Percentiles rank a stretch among this genome's conserved stretches.
Evolutionary conservation across 2,113 vertebrate species (phyloP).

Genomic region (Kryptolebias marmoratus): DNA sequence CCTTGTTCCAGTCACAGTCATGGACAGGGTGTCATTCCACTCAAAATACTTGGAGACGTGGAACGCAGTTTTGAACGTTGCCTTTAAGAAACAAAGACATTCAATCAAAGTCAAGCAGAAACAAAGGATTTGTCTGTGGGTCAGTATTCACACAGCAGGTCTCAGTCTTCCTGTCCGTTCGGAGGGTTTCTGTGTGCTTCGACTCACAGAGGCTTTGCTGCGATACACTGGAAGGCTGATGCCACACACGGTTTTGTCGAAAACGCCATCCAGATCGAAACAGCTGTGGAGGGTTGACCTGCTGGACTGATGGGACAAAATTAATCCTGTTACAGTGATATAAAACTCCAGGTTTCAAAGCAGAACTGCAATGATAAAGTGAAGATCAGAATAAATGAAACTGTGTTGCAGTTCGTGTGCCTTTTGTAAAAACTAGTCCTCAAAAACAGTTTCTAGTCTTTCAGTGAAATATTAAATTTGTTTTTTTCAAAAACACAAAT

Average conservation of each 20-base stretch:
- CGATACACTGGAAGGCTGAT: slow-evolving; percentile 76
- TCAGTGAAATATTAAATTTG: no score
- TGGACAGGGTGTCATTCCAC: slow-evolving; percentile 64
- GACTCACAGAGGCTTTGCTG: slow-evolving; percentile 65
- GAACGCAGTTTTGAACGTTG: slow-evolving; percentile 62
- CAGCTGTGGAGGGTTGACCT: slow-evolving; percentile 59
- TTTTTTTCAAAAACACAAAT: no score
- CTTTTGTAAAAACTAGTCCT: not conserved
- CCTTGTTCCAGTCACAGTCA: slow-evolving; percentile 72
- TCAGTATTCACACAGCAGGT: not conserved
- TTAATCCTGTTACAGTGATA: not conserved
- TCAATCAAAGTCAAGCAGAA: not conserved
- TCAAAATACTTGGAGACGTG: slow-evolving; percentile 11
- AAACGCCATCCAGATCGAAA: slow-evolving; percentile 25
- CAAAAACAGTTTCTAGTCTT: no score
- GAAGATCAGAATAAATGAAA: not conserved
- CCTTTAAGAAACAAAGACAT: slow-evolving; percentile 35
- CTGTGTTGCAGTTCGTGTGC: not conserved
- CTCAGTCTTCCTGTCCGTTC: not conserved
- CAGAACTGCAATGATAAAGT: not conserved
- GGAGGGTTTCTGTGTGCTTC: not conserved
- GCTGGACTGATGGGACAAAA: slow-evolving; percentile 40
- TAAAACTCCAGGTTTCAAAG: not conserved
- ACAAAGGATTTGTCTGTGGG: not conserved
- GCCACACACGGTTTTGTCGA: slow-evolving; percentile 62